These are phyloP conservation scores for Dexiosoma caninum DNA, from an alignment of 2,888 invertebrate genomes.

Conservation along the genomic window DNA sequence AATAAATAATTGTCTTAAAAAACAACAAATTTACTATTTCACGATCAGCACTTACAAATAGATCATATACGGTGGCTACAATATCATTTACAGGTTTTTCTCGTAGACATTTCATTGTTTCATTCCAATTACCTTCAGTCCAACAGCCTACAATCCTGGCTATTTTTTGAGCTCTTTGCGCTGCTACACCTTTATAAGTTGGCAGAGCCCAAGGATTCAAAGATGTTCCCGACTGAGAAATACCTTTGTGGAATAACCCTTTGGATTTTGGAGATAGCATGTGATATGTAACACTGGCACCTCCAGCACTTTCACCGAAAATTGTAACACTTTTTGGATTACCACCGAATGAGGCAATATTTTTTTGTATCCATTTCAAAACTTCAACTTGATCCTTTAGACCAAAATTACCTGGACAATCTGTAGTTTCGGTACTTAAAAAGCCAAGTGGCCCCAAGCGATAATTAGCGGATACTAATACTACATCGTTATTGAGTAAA, in stretches of 20 bases:
- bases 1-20: not conserved
- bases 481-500: conserved; percentile 83
- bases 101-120: conserved; percentile 82
- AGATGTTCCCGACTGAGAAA: conserved; percentile 87
- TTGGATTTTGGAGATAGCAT: conserved; percentile 81
- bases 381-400: conserved; percentile 83
- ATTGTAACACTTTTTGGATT: conserved; percentile 82
- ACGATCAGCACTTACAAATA: conserved; percentile 84
- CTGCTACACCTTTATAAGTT: conserved; percentile 80
- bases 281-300: conserved; percentile 83
- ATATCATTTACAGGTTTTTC: conserved; percentile 82
- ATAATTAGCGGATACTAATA: conserved; percentile 85
- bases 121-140: conserved; percentile 77
- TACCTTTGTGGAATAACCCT: conserved; percentile 84
- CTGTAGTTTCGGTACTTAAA: conserved; percentile 82
- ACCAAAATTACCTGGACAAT: conserved; percentile 83
- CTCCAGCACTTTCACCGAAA: conserved; percentile 85
- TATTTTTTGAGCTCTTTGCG: conserved; percentile 80
- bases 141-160: conserved; percentile 82
- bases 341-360: conserved; percentile 82
- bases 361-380: conserved; percentile 82
- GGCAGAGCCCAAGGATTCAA: conserved; percentile 84
- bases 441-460: conserved; percentile 84
- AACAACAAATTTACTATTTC: too few relatives aligned
- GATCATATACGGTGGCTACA: conserved; percentile 82